Evolutionary conservation across 2,888 invertebrate genomes (phyloP).

Genomic region (Helobdella robusta): DNA sequence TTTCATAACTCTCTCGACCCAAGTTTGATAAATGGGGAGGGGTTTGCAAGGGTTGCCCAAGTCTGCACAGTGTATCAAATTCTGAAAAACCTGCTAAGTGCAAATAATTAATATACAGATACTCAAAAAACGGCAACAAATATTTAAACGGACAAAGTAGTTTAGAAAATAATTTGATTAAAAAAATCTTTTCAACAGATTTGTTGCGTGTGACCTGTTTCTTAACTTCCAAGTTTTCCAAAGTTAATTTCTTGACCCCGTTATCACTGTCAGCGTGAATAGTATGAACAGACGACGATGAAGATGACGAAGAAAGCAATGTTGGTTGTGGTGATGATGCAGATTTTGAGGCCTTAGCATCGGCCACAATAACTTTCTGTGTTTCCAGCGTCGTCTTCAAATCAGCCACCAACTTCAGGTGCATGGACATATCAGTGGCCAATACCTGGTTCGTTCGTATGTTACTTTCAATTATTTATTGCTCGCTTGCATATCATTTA

Average conservation of each 20-base stretch:
- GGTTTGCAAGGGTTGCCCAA: slow-evolving; percentile 86
- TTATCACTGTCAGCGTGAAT: too few species aligned
- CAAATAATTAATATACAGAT: too few species aligned
- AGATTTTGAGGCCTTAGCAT: neutral
- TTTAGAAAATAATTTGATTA: too few species aligned
- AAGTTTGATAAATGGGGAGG: slow-evolving; percentile 78
- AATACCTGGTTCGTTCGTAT: slow-evolving; percentile 59
- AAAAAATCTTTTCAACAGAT: too few species aligned
- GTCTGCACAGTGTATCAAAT: slow-evolving; percentile 97
- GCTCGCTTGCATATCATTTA: neutral
- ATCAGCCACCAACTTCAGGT: slow-evolving; percentile 95
- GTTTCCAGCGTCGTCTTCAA: slow-evolving; percentile 99
- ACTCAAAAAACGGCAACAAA: too few species aligned
- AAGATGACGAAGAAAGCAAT: too few species aligned
- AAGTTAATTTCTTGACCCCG: too few species aligned
- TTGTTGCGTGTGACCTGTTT: too few species aligned
- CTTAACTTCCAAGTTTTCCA: too few species aligned
- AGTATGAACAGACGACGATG: too few species aligned
- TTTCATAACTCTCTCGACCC: slow-evolving; percentile 91
- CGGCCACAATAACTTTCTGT: slow-evolving; percentile 58
- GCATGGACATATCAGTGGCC: slow-evolving; percentile 99
- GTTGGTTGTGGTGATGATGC: neutral
- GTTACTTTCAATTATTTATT: neutral
- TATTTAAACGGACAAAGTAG: too few species aligned
- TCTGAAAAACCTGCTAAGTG: slow-evolving; percentile 72